These are phyloP conservation scores for Megalopta genalis DNA, from an alignment of 1,140 invertebrate species.

Conservation along the genomic window DNA sequence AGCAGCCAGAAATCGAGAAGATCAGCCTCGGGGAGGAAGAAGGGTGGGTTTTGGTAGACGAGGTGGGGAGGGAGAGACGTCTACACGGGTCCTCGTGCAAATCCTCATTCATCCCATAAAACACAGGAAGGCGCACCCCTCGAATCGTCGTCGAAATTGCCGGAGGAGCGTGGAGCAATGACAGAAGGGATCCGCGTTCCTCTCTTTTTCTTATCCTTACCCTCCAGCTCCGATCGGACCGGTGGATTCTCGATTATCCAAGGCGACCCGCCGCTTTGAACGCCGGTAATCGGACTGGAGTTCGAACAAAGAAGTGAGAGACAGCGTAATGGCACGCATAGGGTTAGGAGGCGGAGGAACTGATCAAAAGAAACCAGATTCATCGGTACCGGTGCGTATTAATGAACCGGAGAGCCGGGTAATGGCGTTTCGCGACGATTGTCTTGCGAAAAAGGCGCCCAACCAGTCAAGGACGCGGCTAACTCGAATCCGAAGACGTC, in stretches of 20 bases:
- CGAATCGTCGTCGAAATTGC: slow-evolving; percentile 34
- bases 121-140: slow-evolving; percentile 36
- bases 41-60: too few relatives aligned
- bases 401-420: slow-evolving; percentile 41
- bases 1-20: not conserved
- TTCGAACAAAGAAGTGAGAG: slow-evolving; percentile 30
- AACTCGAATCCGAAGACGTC: slow-evolving; percentile 8
- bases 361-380: slow-evolving; percentile 66
- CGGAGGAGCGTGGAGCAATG: slow-evolving; percentile 18
- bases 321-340: slow-evolving; percentile 26
- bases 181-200: slow-evolving; percentile 32
- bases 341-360: slow-evolving; percentile 15
- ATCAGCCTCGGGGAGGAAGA: not conserved
- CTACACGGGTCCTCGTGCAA: slow-evolving; percentile 17
- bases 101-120: slow-evolving; percentile 39
- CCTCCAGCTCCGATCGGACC: not conserved
- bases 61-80: not conserved
- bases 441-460: slow-evolving; percentile 30
- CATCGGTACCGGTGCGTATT: slow-evolving; percentile 49
- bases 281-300: slow-evolving; percentile 44
- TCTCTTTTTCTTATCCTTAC: not conserved
- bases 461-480: not conserved
- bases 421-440: slow-evolving; percentile 43
- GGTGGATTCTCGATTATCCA: slow-evolving; percentile 57
- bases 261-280: slow-evolving; percentile 48